These are phyloP conservation scores for Drosophila pseudotakahashii DNA, from an alignment of 2,888 invertebrate genomes.

Conservation along the genomic window DNA sequence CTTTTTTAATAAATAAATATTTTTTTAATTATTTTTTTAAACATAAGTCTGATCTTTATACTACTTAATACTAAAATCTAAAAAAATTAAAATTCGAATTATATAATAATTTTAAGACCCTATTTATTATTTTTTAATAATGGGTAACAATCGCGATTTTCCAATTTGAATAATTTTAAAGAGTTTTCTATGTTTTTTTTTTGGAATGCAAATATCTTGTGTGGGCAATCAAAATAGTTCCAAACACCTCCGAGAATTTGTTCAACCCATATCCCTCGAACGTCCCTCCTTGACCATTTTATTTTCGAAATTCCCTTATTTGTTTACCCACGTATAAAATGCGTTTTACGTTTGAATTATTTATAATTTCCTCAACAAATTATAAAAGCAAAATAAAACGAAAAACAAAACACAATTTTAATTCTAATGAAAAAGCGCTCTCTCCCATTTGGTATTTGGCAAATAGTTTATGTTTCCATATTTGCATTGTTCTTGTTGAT, in stretches of 20 bases:
- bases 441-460: conserved; percentile 30
- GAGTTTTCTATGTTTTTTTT: background rate
- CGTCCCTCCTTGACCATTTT: background rate
- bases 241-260: background rate
- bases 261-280: background rate
- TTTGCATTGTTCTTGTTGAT: conserved; percentile 49
- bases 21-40: too few relatives aligned
- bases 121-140: too few relatives aligned
- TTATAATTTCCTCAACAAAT: conserved; percentile 48
- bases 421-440: conserved; percentile 20
- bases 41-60: too few relatives aligned
- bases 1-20: too few relatives aligned
- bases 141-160: too few relatives aligned
- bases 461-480: conserved; percentile 63
- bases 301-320: conserved; percentile 1
- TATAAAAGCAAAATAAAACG: conserved; percentile 14
- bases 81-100: too few relatives aligned
- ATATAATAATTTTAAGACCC: too few relatives aligned
- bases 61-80: too few relatives aligned
- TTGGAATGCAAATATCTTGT: background rate
- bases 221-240: conserved; percentile 1
- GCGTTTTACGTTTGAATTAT: conserved; percentile 33
- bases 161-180: background rate
- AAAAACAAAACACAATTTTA: conserved; percentile 1
- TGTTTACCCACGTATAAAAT: conserved; percentile 27